Percentiles rank a stretch among this genome's conserved stretches.
Evolutionary conservation across 2,797 vertebrate genomes (phyloP).

Genomic region (Falco biarmicus): DNA sequence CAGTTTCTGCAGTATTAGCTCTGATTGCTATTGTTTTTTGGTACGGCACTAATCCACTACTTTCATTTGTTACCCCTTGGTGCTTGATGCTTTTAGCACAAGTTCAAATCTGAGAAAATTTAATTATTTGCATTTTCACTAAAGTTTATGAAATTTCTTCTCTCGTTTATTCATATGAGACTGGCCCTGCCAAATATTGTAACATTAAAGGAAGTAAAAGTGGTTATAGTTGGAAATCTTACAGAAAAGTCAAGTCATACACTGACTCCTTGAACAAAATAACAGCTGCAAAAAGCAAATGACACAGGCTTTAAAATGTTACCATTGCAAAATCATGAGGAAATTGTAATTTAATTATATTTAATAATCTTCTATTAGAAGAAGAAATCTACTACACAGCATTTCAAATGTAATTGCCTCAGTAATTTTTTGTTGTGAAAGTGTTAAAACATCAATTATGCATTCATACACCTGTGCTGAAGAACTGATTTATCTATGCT

Average conservation of each 20-base stretch:
- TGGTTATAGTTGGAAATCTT: constrained; percentile 6
- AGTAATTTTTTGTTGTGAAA: not conserved
- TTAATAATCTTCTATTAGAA: constrained; percentile 3
- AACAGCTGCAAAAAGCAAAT: constrained; percentile 47
- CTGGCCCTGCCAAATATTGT: not conserved
- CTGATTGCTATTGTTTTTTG: not conserved
- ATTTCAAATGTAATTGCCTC: not conserved
- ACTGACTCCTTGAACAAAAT: constrained; percentile 15
- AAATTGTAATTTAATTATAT: constrained; percentile 6
- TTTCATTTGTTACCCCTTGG: not conserved
- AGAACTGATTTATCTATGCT: not conserved
- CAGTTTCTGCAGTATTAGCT: not conserved
- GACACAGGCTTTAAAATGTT: not conserved
- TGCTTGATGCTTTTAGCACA: not conserved
- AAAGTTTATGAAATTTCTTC: not conserved
- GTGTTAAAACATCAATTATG: not conserved
- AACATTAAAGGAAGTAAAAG: not conserved
- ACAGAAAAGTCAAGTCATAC: constrained; percentile 2
- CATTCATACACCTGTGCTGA: not conserved
- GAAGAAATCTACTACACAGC: not conserved
- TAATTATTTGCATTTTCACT: not conserved
- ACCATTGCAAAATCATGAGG: constrained; percentile 12
- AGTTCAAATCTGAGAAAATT: not conserved
- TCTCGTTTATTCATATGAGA: not conserved
- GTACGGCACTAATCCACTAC: not conserved